phyloP scores from a whole-genome alignment of 2,888 invertebrate species.

The Amphipoea oculea region DNA sequence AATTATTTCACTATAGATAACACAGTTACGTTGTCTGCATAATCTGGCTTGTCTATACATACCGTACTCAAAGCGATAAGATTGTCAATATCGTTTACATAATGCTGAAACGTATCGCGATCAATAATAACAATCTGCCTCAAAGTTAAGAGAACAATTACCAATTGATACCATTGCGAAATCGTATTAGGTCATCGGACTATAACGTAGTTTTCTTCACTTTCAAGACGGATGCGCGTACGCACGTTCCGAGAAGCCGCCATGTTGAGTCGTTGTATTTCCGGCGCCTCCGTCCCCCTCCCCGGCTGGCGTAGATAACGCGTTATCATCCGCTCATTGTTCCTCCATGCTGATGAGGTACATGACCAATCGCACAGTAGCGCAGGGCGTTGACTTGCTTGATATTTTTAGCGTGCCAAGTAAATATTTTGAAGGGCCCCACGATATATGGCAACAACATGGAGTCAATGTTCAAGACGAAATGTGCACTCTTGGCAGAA shows the following conservation, averaged over 20 bases:
- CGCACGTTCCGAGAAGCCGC: conserved; percentile 81
- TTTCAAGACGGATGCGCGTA: conserved; percentile 74
- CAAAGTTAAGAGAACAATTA: conserved; percentile 39
- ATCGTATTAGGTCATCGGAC: conserved; percentile 58
- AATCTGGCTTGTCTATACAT: conserved; percentile 52
- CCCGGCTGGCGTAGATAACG: conserved; percentile 82
- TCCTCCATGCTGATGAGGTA: conserved; percentile 83
- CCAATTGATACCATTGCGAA: conserved; percentile 51
- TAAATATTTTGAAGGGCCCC: conserved; percentile 66
- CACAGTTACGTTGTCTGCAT: conserved; percentile 52
- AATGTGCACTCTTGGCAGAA: conserved; percentile 22
- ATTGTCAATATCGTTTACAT: conserved; percentile 57
- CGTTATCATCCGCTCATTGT: conserved; percentile 90
- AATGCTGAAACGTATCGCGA: conserved; percentile 40
- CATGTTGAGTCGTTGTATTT: conserved; percentile 79
- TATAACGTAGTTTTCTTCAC: conserved; percentile 69
- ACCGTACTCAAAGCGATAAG: conserved; percentile 55
- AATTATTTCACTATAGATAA: conserved; percentile 65
- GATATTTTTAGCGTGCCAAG: conserved; percentile 76
- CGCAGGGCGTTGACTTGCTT: conserved; percentile 82
- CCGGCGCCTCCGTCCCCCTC: conserved; percentile 81
- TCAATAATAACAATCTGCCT: conserved; percentile 38
- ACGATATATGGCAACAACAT: conserved; percentile 40
- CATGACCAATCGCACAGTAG: conserved; percentile 78
- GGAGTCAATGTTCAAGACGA: conserved; percentile 23